phyloP scores from a whole-genome alignment of 2,888 invertebrate genomes.

The Pardosa pseudoannulata region DNA sequence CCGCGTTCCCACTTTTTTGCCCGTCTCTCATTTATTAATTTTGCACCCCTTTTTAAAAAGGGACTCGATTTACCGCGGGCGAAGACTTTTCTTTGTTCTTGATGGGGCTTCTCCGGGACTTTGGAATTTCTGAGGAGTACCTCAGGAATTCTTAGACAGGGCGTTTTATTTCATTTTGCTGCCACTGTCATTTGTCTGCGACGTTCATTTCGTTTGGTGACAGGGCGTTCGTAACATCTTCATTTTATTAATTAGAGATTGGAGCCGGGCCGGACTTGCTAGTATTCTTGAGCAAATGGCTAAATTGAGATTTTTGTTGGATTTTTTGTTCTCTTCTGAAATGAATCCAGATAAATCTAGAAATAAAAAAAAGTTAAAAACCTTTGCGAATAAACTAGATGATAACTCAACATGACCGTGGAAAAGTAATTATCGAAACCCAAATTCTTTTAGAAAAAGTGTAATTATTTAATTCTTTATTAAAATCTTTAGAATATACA shows the following conservation, averaged over 20 bases:
- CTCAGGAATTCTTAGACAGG: constrained; percentile 48
- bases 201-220: constrained; percentile 14
- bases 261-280: too few species aligned
- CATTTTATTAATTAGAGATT: not conserved
- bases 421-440: too few species aligned
- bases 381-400: too few species aligned
- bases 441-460: too few species aligned
- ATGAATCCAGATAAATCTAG: too few species aligned
- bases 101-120: constrained; percentile 26
- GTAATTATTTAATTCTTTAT: too few species aligned
- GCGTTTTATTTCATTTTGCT: constrained; percentile 66
- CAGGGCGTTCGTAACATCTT: not conserved
- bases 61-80: constrained; percentile 51
- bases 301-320: too few species aligned
- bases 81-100: constrained; percentile 59
- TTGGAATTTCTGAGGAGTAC: constrained; percentile 36
- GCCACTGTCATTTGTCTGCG: constrained; percentile 40
- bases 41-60: constrained; percentile 69
- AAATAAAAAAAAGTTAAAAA: too few species aligned
- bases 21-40: constrained; percentile 57
- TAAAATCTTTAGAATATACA: too few species aligned
- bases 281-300: too few species aligned
- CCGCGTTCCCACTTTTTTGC: not conserved
- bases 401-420: too few species aligned
- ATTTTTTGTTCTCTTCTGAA: too few species aligned